phyloP scores from a whole-genome alignment of 2,797 vertebrate genomes.

The Propithecus perrieri region DNA sequence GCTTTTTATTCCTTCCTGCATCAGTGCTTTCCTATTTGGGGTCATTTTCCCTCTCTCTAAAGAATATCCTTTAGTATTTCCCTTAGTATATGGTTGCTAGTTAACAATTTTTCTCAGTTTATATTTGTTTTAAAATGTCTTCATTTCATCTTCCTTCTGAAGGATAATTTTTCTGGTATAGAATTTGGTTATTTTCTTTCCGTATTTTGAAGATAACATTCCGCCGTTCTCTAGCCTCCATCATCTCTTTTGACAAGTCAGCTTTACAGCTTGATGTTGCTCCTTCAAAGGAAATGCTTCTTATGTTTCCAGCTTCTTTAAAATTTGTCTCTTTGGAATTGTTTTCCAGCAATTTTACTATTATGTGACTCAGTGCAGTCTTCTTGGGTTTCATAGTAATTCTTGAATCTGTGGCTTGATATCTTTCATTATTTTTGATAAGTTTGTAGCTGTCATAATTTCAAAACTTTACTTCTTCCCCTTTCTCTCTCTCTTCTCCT shows the following conservation, averaged over 20 bases:
- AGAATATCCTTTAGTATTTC: neutral
- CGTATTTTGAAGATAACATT: neutral
- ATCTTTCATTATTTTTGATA: neutral
- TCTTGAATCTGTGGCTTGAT: neutral
- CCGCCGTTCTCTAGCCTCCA: neutral
- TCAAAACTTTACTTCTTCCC: neutral
- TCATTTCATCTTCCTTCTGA: neutral
- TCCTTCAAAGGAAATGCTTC: neutral
- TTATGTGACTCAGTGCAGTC: fast-evolving
- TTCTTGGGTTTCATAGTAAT: neutral
- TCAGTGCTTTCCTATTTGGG: neutral
- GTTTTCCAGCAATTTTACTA: neutral
- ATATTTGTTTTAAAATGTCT: neutral
- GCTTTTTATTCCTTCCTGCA: neutral
- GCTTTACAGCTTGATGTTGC: neutral
- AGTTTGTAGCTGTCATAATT: neutral
- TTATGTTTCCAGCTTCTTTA: neutral
- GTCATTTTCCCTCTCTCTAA: neutral
- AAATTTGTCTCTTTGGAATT: neutral
- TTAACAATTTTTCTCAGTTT: neutral
- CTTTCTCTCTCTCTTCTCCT: neutral
- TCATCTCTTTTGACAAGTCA: neutral
- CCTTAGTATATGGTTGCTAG: neutral
- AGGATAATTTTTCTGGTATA: neutral
- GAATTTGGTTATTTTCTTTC: neutral